Evolutionary conservation across 2,113 vertebrate genomes (phyloP), one percentile per base, ranked within the genome.

Genomic region (Cynocephalus volans): DNA sequence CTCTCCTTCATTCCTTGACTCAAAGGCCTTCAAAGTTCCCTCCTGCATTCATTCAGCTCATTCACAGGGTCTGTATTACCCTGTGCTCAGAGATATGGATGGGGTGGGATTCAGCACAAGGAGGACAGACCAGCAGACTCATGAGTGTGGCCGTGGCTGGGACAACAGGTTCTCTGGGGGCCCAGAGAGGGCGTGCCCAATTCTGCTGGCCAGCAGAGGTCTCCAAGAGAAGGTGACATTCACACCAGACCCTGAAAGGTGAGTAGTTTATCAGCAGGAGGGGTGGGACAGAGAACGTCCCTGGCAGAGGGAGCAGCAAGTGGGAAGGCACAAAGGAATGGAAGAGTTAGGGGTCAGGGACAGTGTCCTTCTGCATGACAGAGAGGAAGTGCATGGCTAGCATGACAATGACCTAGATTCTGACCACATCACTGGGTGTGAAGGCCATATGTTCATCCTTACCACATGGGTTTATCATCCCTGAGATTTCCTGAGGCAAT

Each of bases 191-290:
- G 45, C 1, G 1, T 48, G 18, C 85, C 13, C 6, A 86, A 19
- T 60, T 81, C 73, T n/a, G 4, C 52, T 36, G 84, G 31, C 41
- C 31, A 14, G 6, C n/a, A 18, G 6, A 50, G 8, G 24, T 67
- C 77, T 72, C 69, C 41, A 48, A 60, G 45, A 64, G 64, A 72
- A 87, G 75, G 31, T 77, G 48, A 90, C 56, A n/a, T 87, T 97
- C 85, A 86, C 62, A 17, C 10, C 45, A 64, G 45, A 76, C 10
- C 8, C 54, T 84, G 52, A 86, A 89, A 92, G 73, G 81, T 21
- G 36, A 50, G 50, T 4, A 56, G 33, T 52, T 64, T 83, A 77
- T 33, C 69, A 83, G n/a, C 33, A 67, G 3, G 73, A 86, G 2
- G 3, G 17, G 1, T 21, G 10, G 64, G 33, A 48, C 56, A 95